Evolutionary conservation across 2,113 vertebrate species (phyloP), one percentile per base, ranked within the genome.

Genomic region (Gallinago undulata): DNA sequence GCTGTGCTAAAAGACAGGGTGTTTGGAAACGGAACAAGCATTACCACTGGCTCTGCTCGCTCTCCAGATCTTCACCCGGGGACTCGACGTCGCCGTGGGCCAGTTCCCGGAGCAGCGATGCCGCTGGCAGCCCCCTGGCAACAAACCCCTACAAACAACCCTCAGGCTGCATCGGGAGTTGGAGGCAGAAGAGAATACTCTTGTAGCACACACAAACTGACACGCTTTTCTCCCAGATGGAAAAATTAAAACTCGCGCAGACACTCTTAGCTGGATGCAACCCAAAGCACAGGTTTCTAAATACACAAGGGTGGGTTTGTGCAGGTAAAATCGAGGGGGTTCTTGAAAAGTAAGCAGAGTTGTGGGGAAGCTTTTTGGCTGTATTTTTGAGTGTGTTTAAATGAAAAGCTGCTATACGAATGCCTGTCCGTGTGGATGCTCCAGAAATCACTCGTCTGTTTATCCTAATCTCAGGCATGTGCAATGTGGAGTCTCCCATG

Each of bases 41-140:
- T 87, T 21, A 14, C 48, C 48, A 7, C 22, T 25, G 39, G 60
- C 76, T 87, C 83, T 81, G 87, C 70, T 94, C 45, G 19, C 22
- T 27, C 72, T 73, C 67, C 81, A 37, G 25, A 56, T 59, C 64
- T 31, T 73, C 55, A 5, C 47, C 33, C 27, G 4, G 68, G 76
- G 82, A 60, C 23, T 47, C 10, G 5, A 22, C 67, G 35, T 82
- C 57, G 39, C 67, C 41, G 2, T 0, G 45, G 43, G 66, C 51
- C 59, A 2, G 17, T 17, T 51, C 72, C 27, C 2, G 2, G 31
- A 6, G 33, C 33, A 55, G 62, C 0, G 2, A 48, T 56, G 37
- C n/a, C 66, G 37, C 70, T 64, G n/a, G 23, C 18, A 60, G 45
- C 56, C 23, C 67, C 5, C 60, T 8, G 51, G 27, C 55, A 84